Percentiles rank a stretch among this genome's conserved stretches.
Conservation (phyloP, 2,113 vertebrate species). For the Choloepus hoffmanni region DNA sequence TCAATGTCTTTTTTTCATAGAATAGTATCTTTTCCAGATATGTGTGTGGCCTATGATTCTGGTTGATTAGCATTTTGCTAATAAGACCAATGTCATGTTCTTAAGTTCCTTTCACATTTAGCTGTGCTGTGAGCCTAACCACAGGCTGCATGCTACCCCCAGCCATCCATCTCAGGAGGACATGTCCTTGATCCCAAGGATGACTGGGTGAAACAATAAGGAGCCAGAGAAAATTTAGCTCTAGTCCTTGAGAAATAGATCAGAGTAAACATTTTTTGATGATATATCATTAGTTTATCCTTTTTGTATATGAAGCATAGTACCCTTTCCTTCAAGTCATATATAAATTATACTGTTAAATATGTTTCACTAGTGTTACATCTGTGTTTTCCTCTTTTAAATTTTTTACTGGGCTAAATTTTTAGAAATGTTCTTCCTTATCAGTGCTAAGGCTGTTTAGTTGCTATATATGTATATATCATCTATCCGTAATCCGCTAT, state of each 20-base stretch:
- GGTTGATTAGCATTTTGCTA: background rate
- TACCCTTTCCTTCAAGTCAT: background rate
- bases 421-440: constrained; percentile 12
- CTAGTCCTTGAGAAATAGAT: background rate
- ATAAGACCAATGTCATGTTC: background rate
- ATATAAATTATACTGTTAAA: background rate
- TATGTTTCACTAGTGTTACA: background rate
- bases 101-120: background rate
- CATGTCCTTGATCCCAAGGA: too few species aligned
- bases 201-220: background rate
- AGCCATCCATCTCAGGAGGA: background rate
- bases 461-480: background rate
- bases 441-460: background rate
- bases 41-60: background rate
- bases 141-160: background rate
- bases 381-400: background rate
- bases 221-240: background rate
- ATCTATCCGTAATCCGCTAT: background rate
- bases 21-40: background rate
- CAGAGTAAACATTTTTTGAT: background rate
- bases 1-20: background rate
- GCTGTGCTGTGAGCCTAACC: background rate
- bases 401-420: constrained; percentile 4
- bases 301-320: background rate
- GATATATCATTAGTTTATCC: background rate